These are phyloP conservation scores for Eupsittula cactorum DNA, from an alignment of 2,113 vertebrate species.

Conservation along the genomic window DNA sequence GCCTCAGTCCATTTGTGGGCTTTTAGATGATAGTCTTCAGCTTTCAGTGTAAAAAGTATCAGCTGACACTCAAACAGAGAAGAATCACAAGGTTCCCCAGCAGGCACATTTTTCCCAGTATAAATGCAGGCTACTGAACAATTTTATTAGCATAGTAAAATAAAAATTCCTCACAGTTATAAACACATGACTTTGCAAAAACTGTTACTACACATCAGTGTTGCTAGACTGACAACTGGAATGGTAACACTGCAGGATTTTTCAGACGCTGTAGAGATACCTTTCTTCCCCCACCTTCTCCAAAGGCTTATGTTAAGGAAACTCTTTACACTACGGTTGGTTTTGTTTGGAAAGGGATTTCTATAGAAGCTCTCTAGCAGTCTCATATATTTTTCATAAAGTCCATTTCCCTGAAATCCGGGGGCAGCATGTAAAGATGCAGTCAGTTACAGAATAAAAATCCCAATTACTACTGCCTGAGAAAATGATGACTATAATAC, in stretches of 20 bases:
- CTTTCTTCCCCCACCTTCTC: neutral
- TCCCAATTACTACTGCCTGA: conserved; percentile 23
- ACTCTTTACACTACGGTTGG: neutral
- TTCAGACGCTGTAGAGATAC: neutral
- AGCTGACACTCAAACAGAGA: neutral
- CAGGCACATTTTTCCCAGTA: neutral
- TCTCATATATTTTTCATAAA: neutral
- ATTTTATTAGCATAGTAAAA: conserved; percentile 13
- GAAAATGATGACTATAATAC: conserved; percentile 32
- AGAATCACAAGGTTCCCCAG: neutral
- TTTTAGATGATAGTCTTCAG: neutral
- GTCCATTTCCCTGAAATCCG: neutral
- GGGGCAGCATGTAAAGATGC: neutral
- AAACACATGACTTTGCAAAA: neutral
- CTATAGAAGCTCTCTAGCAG: neutral
- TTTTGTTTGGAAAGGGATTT: conserved; percentile 5
- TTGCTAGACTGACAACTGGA: neutral
- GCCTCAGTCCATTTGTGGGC: neutral
- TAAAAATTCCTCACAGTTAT: neutral
- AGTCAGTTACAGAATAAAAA: conserved; percentile 26
- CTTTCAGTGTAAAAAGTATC: neutral
- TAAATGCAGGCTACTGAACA: neutral
- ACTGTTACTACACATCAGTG: neutral
- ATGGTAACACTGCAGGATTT: neutral
- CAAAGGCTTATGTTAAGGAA: neutral